Percentiles rank a stretch among this genome's conserved stretches.
Conservation (phyloP, 2,888 invertebrate genomes). For the Ophion ventricosus region DNA sequence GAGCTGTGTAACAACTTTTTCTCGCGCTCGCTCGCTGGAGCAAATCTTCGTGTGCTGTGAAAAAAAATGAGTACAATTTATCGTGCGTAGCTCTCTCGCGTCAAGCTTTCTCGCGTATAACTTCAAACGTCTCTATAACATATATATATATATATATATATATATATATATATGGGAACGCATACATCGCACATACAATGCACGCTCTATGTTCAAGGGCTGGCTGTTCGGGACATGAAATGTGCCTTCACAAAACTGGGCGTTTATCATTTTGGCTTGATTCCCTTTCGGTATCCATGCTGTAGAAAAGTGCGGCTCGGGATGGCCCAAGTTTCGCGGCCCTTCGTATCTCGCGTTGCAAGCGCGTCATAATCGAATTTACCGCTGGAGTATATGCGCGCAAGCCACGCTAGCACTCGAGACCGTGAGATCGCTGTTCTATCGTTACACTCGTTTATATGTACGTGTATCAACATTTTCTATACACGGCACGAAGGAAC, state of each 20-base stretch:
- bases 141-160: conserved; percentile 10
- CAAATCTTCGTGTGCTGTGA: conserved; percentile 57
- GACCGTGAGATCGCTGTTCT: conserved; percentile 31
- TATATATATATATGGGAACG: no score
- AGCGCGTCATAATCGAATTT: conserved; percentile 63
- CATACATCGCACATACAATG: background rate
- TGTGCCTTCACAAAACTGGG: conserved; percentile 20
- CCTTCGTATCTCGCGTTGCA: conserved; percentile 22
- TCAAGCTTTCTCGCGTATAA: conserved; percentile 8
- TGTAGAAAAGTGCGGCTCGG: background rate
- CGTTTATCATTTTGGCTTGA: conserved; percentile 59
- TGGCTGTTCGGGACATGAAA: conserved; percentile 42
- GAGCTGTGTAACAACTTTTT: conserved; percentile 28
- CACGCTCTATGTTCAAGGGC: background rate
- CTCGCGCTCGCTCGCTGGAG: background rate
- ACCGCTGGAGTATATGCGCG: conserved; percentile 50
- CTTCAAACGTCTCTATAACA: background rate
- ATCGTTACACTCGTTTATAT: background rate
- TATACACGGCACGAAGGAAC: conserved; percentile 32
- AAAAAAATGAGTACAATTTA: conserved; percentile 58
- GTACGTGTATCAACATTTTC: background rate
- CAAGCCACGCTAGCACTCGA: conserved; percentile 43
- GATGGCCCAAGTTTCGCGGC: no score
- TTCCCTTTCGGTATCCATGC: conserved; percentile 7
- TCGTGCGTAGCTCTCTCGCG: conserved; percentile 26